phyloP scores from a whole-genome alignment of 2,797 vertebrate species.

The Coccyzus lansbergi region DNA sequence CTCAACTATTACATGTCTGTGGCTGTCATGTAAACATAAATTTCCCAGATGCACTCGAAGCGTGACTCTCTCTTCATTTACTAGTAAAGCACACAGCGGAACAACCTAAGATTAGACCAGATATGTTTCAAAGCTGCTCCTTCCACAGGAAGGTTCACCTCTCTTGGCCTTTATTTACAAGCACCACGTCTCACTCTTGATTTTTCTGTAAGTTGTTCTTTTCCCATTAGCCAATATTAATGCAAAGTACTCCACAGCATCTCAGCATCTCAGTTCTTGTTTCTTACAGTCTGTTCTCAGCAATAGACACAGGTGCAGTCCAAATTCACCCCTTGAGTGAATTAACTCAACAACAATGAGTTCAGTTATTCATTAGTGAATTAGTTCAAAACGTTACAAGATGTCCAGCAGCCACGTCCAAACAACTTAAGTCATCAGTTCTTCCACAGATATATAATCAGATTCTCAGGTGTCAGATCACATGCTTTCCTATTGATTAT shows the following conservation, averaged over 20 bases:
- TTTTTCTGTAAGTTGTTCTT: neutral
- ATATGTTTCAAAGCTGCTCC: neutral
- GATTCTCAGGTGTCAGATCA: neutral
- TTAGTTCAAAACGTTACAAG: neutral
- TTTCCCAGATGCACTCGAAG: neutral
- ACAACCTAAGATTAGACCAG: neutral
- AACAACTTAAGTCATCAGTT: neutral
- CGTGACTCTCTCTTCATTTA: neutral
- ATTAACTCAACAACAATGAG: neutral
- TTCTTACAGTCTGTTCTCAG: neutral
- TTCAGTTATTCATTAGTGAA: neutral
- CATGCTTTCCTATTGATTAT: neutral
- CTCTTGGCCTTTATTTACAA: neutral
- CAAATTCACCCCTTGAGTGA: neutral
- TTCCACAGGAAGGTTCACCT: neutral
- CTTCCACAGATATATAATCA: neutral
- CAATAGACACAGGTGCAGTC: neutral
- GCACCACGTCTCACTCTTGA: neutral
- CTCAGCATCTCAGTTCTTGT: neutral
- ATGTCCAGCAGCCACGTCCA: neutral
- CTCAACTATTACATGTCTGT: neutral
- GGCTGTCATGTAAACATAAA: neutral
- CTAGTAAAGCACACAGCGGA: neutral
- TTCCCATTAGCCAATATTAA: neutral
- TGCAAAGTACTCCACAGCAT: neutral